Evolutionary conservation across 2,797 vertebrate genomes (phyloP).

Genomic region (Anas bahamensis): DNA sequence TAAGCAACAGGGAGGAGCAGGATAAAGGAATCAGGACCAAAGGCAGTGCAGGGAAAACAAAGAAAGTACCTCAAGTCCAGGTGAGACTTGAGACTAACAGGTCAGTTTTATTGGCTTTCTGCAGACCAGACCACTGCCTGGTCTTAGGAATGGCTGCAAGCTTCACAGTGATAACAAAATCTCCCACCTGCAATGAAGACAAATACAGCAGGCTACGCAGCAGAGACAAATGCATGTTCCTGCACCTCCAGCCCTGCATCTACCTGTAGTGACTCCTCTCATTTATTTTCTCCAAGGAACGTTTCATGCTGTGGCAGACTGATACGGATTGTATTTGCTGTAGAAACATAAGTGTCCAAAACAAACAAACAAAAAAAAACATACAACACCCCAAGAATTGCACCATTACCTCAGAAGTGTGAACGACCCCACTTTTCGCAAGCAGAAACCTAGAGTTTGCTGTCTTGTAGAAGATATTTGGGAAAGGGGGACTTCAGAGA

Average conservation of each 20-base stretch:
- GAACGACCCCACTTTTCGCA: neutral
- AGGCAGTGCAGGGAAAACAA: neutral
- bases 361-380: rapidly evolving
- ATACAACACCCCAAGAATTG: neutral
- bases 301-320: neutral
- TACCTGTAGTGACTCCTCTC: neutral
- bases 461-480: neutral
- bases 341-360: neutral
- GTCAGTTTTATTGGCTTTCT: neutral
- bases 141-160: neutral
- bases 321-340: neutral
- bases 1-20: neutral
- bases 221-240: neutral
- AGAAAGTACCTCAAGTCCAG: neutral
- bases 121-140: neutral
- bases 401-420: neutral
- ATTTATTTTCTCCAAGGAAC: neutral
- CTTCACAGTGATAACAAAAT: neutral
- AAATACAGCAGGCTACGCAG: neutral
- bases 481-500: neutral
- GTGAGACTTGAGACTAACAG: neutral
- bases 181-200: neutral
- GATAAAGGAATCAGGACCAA: neutral
- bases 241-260: neutral
- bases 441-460: neutral